Evolutionary conservation across 2,113 vertebrate species (phyloP).

Genomic region (Clarias batrachus): DNA sequence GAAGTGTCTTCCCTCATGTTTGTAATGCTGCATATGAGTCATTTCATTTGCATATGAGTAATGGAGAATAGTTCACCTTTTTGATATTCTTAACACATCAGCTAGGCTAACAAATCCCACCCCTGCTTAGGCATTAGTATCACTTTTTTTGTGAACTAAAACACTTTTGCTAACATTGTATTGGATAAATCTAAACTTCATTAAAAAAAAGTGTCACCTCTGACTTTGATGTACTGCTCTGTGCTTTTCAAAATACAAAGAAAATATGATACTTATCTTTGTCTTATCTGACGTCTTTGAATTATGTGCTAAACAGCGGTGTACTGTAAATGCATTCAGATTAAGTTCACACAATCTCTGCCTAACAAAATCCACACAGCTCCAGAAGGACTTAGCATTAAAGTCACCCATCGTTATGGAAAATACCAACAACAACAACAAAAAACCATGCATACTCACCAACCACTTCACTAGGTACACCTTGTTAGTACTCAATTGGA

Average conservation of each 20-base stretch:
- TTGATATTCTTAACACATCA: background rate
- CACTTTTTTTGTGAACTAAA: background rate
- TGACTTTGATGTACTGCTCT: slow-evolving; percentile 19
- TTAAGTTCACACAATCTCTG: background rate
- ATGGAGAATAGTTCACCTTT: background rate
- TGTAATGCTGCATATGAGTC: background rate
- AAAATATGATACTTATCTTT: background rate
- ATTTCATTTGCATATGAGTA: background rate
- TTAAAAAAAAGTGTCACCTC: background rate
- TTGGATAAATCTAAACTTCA: background rate
- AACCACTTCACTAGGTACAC: too few species aligned
- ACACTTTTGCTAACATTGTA: background rate
- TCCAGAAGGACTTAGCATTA: background rate
- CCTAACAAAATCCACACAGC: background rate
- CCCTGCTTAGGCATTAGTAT: background rate
- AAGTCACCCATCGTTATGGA: background rate
- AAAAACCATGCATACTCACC: too few species aligned
- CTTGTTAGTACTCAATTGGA: too few species aligned
- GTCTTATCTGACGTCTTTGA: slow-evolving; percentile 8
- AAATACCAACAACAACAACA: background rate
- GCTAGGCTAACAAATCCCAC: too few species aligned
- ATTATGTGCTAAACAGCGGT: background rate
- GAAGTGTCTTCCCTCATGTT: background rate
- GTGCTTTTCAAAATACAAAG: slow-evolving; percentile 3
- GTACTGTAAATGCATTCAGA: slow-evolving; percentile 8